Evolutionary conservation across 2,888 invertebrate genomes (phyloP).

Genomic region (Agrochola litura): DNA sequence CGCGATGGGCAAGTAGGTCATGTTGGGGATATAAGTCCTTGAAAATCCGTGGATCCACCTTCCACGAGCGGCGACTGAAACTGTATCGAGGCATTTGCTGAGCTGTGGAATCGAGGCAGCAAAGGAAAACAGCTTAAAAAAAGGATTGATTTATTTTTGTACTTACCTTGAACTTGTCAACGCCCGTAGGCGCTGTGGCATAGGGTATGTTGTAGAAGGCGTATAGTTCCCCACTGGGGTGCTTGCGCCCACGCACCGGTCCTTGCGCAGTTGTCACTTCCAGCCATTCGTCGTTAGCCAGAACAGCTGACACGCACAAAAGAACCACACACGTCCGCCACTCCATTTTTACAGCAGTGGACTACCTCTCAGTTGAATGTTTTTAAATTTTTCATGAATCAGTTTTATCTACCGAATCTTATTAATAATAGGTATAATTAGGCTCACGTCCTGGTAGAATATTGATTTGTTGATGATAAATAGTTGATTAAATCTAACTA

Average conservation of each 20-base stretch:
- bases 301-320: slow-evolving; percentile 11
- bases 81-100: neutral
- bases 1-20: neutral
- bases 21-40: neutral
- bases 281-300: slow-evolving; percentile 48
- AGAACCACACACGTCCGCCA: slow-evolving; percentile 27
- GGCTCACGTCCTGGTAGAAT: neutral
- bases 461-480: neutral
- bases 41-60: neutral
- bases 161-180: slow-evolving; percentile 61
- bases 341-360: neutral
- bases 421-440: neutral
- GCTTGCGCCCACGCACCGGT: slow-evolving; percentile 70
- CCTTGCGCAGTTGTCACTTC: slow-evolving; percentile 70
- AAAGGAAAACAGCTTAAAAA: too few species aligned
- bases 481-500: neutral
- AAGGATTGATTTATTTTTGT: neutral
- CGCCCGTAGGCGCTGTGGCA: slow-evolving; percentile 72
- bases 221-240: slow-evolving; percentile 63
- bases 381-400: neutral
- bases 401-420: neutral
- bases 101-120: neutral
- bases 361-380: neutral
- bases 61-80: neutral
- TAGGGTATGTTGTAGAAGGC: slow-evolving; percentile 75